Evolutionary conservation across 2,113 vertebrate species (phyloP).

Genomic region (Felis chaus): DNA sequence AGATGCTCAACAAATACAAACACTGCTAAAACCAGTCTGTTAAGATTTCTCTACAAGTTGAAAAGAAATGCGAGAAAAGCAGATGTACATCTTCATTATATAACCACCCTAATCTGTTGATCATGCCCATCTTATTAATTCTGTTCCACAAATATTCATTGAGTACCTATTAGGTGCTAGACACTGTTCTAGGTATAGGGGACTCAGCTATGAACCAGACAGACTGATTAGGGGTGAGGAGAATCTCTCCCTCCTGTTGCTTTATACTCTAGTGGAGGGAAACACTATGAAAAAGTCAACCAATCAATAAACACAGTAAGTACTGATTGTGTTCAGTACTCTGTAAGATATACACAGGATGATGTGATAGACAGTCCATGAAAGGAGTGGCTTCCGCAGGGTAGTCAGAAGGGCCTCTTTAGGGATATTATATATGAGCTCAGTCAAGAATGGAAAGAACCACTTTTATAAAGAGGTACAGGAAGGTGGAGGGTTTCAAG

Average conservation of each 20-base stretch:
- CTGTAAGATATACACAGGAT: not conserved
- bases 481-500: not conserved
- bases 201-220: not conserved
- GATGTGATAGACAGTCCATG: too few species aligned
- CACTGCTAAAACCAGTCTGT: not conserved
- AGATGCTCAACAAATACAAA: not conserved
- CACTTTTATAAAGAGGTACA: not conserved
- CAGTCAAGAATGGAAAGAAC: not conserved
- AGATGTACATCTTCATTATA: not conserved
- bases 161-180: not conserved
- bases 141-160: not conserved
- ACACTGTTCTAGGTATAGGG: not conserved
- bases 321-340: not conserved
- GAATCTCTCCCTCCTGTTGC: not conserved
- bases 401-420: not conserved
- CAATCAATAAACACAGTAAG: not conserved
- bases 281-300: not conserved
- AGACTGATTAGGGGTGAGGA: too few species aligned
- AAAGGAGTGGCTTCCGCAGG: not conserved
- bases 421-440: not conserved
- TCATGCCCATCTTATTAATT: not conserved
- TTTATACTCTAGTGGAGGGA: not conserved
- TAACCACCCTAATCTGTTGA: not conserved
- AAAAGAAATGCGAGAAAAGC: not conserved
- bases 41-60: not conserved